Evolutionary conservation across 1,140 invertebrate species (phyloP), one percentile per base, ranked within the genome.

Genomic region (Batillaria attramentaria): DNA sequence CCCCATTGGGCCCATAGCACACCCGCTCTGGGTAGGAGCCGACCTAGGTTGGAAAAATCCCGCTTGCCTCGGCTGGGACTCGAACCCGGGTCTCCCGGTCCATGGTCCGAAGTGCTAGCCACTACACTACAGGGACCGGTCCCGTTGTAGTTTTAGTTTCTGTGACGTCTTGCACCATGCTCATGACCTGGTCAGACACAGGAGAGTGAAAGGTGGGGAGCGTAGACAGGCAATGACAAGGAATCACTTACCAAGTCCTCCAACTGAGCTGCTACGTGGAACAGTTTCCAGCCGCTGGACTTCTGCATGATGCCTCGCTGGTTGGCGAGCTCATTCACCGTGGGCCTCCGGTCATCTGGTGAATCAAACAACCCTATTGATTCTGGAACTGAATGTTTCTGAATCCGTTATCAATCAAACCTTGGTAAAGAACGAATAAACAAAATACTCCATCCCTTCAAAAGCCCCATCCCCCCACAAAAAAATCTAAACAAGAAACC

Each of bases 231-330:
- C 37, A 35, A 68, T 31, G 10, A 18, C 28, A 74, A 28, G 24
- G 28, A 43, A 65, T 65, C 24, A 87, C 91, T 91, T 90, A 97
- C 96, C 91, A 98, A 91, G 91, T 97, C 96, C 86, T 98, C 96
- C 94, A 98, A 95, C 93, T 98, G 97, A 39, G 96, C 94, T 24
- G 94, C 95, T 70, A 98, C 92, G 92, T 98, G 96, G 92, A 97
- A 94, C 41, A 98, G 93, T 92, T 98, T 98, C 97, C 97, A 99
- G 18, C 97, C 97, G 88, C 96, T 95, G n/a, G 96, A 93, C 91
- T 96, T 97, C 84, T 97, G 95, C 79, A 96, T 90, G 37, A 97
- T 95, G 87, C 96, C 94, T 84, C 95, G 95, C 88, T 98, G 97
- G 91, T 95, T 95, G 2, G 97, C 96, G 82, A 98, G 92, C 91